Conservation (phyloP, 2,888 invertebrate species). For the Himalopsyche tibetana region DNA sequence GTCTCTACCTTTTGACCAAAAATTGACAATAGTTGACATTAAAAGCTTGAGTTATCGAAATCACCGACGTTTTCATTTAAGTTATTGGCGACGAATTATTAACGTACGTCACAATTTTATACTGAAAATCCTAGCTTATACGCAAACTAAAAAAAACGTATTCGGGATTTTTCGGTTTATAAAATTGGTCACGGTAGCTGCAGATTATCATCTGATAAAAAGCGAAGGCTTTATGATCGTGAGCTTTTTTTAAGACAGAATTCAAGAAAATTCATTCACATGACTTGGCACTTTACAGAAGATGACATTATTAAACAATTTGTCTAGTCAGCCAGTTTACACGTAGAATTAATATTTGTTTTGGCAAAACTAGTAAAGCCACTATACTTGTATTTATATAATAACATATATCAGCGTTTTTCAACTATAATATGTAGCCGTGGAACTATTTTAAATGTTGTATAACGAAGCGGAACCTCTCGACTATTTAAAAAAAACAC, state of each 20-base stretch:
- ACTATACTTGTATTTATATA: too few species aligned
- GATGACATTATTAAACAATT: not conserved
- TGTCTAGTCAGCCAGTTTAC: not conserved
- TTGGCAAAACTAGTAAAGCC: too few species aligned
- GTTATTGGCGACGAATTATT: not conserved
- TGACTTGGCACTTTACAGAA: not conserved
- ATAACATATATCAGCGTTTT: too few species aligned
- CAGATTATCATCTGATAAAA: conserved; percentile 8
- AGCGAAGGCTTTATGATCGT: not conserved
- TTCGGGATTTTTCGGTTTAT: conserved; percentile 7
- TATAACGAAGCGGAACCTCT: too few species aligned
- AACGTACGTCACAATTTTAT: not conserved
- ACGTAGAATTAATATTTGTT: too few species aligned
- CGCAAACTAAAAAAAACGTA: not conserved
- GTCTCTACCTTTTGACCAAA: too few species aligned
- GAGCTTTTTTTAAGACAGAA: not conserved
- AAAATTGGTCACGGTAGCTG: conserved; percentile 8
- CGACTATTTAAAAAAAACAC: too few species aligned
- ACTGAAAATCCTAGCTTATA: not conserved
- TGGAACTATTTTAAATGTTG: too few species aligned
- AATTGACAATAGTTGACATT: too few species aligned
- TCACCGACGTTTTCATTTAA: not conserved
- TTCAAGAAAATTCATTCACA: not conserved
- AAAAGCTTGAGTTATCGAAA: too few species aligned
- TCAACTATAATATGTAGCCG: too few species aligned